Conservation (phyloP, 92 coral and sea anemone species). For the Desmophyllum pertusum region DNA sequence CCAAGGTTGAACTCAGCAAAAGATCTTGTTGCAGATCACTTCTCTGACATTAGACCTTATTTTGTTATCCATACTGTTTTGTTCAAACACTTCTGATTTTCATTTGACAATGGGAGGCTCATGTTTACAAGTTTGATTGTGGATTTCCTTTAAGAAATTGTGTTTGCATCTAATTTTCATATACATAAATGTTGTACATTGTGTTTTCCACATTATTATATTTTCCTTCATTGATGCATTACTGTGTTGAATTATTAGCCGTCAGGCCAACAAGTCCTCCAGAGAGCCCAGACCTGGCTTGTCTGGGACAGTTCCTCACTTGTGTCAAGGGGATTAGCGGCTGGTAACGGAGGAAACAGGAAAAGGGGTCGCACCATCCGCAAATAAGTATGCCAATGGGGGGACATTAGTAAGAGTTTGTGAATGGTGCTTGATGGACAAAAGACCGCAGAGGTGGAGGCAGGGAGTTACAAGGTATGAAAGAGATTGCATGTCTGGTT, state of each 20-base stretch:
- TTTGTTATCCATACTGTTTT: too few relatives aligned
- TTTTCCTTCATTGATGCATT: background rate
- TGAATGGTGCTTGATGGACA: conserved; percentile 89
- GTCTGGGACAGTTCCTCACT: conserved; percentile 89
- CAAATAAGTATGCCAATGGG: conserved; percentile 71
- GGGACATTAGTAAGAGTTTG: conserved; percentile 76
- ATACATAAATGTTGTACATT: too few relatives aligned
- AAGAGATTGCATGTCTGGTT: too few relatives aligned
- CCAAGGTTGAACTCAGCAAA: too few relatives aligned
- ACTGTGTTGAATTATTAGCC: conserved; percentile 15
- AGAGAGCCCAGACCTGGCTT: conserved; percentile 53
- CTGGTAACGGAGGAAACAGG: too few relatives aligned
- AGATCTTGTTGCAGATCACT: too few relatives aligned
- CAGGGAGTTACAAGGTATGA: conserved; percentile 87
- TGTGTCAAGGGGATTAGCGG: conserved; percentile 60
- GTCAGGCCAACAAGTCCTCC: background rate
- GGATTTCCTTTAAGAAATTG: background rate
- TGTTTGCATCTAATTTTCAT: too few relatives aligned
- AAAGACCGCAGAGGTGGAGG: conserved; percentile 88
- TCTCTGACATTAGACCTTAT: too few relatives aligned
- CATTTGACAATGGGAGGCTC: background rate
- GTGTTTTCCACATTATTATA: background rate
- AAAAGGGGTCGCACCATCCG: too few relatives aligned
- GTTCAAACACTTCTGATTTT: background rate
- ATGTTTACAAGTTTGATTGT: background rate